Percentiles rank a stretch among this genome's conserved stretches.
Conservation (phyloP, 2,797 vertebrate genomes). For the Ceryle rudis region DNA sequence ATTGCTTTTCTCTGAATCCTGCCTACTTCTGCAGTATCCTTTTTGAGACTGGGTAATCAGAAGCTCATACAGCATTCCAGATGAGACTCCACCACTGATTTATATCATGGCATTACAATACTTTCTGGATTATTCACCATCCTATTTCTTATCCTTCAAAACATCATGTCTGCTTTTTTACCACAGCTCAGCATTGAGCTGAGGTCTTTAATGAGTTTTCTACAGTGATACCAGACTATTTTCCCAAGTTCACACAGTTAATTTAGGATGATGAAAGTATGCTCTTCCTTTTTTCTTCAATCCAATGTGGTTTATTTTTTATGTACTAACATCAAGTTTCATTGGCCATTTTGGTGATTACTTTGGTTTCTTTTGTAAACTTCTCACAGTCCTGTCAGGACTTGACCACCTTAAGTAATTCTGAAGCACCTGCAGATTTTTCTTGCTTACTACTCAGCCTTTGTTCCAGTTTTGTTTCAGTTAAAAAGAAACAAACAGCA, state of each 20-base stretch:
- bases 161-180: slow-evolving; percentile 68
- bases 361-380: slow-evolving; percentile 44
- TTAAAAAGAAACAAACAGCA: not conserved
- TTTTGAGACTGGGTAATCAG: slow-evolving; percentile 17
- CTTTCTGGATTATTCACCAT: slow-evolving; percentile 65
- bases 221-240: slow-evolving; percentile 62
- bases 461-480: not conserved
- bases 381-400: slow-evolving; percentile 34
- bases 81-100: slow-evolving; percentile 62
- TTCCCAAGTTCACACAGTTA: slow-evolving; percentile 41
- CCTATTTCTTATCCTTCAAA: slow-evolving; percentile 61
- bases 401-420: slow-evolving; percentile 41
- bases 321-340: not conserved
- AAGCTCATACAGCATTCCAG: slow-evolving; percentile 22
- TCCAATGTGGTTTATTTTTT: slow-evolving; percentile 42
- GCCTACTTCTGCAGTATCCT: not conserved
- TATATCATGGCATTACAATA: slow-evolving; percentile 57
- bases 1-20: not conserved
- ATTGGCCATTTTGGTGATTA: slow-evolving; percentile 28
- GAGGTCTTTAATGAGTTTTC: slow-evolving; percentile 62
- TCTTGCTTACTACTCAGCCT: not conserved
- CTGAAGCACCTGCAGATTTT: slow-evolving; percentile 31
- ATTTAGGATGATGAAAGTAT: slow-evolving; percentile 64
- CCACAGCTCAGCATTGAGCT: slow-evolving; percentile 55
- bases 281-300: slow-evolving; percentile 42